Evolutionary conservation across 2,888 invertebrate genomes (phyloP), one percentile per base, ranked within the genome.

Genomic region (Thecocarcelia acutangulata): DNA sequence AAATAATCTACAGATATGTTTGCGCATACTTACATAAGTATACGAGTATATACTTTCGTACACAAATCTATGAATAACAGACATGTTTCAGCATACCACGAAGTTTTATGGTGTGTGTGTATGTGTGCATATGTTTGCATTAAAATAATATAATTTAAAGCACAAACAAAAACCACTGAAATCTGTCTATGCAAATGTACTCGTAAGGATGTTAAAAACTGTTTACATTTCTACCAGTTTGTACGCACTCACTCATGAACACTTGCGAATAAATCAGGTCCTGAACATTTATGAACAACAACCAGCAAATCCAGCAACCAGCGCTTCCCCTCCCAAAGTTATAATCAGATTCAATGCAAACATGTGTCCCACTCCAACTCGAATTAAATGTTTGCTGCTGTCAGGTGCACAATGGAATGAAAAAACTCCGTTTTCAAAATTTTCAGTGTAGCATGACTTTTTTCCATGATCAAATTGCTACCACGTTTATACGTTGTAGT

Each of bases 301-400:
- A 13, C 24, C 28, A 17, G 24, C 5, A 50, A 50, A 59, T 52
- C 13, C 17, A 44, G 64, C 50, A 69, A 66, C 4, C 28, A 28
- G 3, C 28, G 3, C 28, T 6, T 6, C 28, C 28, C 6, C 33
- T 48, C 82, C 74, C 66, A 9, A 3, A 66, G 74, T 74, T 74
- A 61, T 59, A 70, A 59, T 56, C 69, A 54, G 74, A 40, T 61
- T 74, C 46, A 70, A 54, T 58, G 70, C 19, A 72, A 50, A 70
- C 54, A 52, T 48, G 28, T 56, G 8, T 33, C 33, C 8, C 46
- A 56, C 48, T 50, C 11, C n/a, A 17, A 21, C 40, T 63, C 12
- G 44, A 28, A 37, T 63, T 64, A 66, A 68, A 24, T 9, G 1
- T 42, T 24, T 15, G 6, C 15, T n/a, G n/a, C 4, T 17, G 13